Evolutionary conservation across 2,888 invertebrate genomes (phyloP).

Genomic region (Eilema griseolum): DNA sequence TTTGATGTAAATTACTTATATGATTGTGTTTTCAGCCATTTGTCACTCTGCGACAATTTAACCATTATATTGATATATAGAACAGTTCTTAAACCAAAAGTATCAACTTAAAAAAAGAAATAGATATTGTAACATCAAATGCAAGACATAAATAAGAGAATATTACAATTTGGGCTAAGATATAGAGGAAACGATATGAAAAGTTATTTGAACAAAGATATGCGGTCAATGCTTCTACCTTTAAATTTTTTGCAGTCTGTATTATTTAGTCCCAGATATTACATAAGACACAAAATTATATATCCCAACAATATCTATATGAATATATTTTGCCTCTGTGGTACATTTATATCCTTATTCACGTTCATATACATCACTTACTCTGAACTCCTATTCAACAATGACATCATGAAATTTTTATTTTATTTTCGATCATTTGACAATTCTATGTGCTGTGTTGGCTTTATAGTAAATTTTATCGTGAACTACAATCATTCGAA

Average conservation of each 20-base stretch:
- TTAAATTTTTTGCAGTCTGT: constrained; percentile 29
- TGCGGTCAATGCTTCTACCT: constrained; percentile 26
- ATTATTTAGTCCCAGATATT: constrained; percentile 26
- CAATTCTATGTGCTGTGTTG: neutral
- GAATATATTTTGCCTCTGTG: constrained; percentile 13
- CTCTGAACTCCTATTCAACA: neutral
- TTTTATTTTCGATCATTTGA: neutral
- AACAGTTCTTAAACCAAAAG: too few species aligned
- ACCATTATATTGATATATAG: neutral
- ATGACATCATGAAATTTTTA: neutral
- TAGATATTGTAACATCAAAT: neutral
- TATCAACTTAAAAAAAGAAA: too few species aligned
- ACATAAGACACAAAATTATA: constrained; percentile 20
- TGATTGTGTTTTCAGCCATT: neutral
- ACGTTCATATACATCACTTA: neutral
- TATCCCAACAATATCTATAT: constrained; percentile 9
- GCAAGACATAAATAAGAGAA: neutral
- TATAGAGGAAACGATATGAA: neutral
- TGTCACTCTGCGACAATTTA: neutral
- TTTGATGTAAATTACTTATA: neutral
- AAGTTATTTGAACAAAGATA: constrained; percentile 11
- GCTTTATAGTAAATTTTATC: constrained; percentile 20
- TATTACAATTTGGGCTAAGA: neutral
- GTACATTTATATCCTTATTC: neutral
- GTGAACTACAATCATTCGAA: constrained; percentile 1